These are phyloP conservation scores for Tipula vernalis DNA, from an alignment of 2,888 invertebrate genomes.

Conservation along the genomic window DNA sequence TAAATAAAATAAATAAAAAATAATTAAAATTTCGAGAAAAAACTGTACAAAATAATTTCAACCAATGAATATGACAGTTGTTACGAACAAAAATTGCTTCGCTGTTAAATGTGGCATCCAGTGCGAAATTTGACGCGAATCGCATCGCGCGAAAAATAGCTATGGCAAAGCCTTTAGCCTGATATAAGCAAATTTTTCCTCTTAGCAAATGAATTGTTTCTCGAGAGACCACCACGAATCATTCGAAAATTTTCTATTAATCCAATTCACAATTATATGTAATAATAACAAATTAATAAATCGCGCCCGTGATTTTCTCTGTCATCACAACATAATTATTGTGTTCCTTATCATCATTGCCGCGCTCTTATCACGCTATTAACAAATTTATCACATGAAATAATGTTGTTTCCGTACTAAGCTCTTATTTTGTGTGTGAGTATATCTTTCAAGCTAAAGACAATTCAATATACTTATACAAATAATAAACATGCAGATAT, in stretches of 20 bases:
- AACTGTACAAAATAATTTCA: no score
- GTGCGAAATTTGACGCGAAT: no score
- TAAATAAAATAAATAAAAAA: no score
- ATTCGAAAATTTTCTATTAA: neutral
- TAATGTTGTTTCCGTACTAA: neutral
- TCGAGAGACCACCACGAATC: neutral
- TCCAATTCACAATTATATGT: neutral
- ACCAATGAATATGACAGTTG: no score
- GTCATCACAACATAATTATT: neutral
- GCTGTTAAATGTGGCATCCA: no score
- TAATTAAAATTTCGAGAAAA: no score
- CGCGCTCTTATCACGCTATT: neutral
- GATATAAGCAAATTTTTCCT: no score
- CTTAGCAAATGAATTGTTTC: no score
- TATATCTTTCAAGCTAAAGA: neutral
- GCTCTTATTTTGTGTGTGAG: neutral
- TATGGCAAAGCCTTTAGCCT: no score
- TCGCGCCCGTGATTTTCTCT: neutral
- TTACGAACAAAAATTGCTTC: no score
- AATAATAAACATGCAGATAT: neutral
- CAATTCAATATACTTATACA: neutral
- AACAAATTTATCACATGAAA: neutral
- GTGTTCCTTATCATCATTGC: neutral
- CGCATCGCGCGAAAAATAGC: no score
- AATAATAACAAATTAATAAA: neutral